A percentile compares a stretch with the other conserved stretches of the same genome.
Evolutionary conservation across 2,797 vertebrate species (phyloP).

Genomic region (Cetoscarus ocellatus): DNA sequence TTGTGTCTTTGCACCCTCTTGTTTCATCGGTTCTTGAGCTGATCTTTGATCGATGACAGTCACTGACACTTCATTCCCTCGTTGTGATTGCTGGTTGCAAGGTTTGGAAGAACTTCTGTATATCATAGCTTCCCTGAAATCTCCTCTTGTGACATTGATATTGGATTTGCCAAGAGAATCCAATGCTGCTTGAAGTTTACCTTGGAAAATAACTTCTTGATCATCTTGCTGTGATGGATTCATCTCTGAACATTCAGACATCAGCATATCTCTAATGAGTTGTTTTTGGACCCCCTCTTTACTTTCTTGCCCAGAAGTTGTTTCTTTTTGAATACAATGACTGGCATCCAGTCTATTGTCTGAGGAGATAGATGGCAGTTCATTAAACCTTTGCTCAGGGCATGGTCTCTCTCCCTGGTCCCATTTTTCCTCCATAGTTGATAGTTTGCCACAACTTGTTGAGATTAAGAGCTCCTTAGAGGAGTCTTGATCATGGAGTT

Average conservation of each 20-base stretch:
- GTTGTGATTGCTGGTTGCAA: conserved; percentile 68
- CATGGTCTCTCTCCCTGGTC: conserved; percentile 34
- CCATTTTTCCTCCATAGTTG: neutral
- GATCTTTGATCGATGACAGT: too few species aligned
- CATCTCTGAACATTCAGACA: conserved; percentile 73
- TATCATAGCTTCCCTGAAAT: conserved; percentile 92
- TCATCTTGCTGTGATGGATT: conserved; percentile 78
- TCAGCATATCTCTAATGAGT: conserved; percentile 68
- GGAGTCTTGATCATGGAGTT: conserved; percentile 49
- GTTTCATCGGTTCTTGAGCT: too few species aligned
- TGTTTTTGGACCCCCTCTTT: conserved; percentile 67
- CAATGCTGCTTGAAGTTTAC: conserved; percentile 85
- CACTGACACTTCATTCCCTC: neutral
- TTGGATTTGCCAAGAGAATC: conserved; percentile 88
- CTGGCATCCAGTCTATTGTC: too few species aligned
- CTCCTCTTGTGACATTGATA: conserved; percentile 88
- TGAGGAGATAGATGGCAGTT: neutral
- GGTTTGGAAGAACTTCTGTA: conserved; percentile 87
- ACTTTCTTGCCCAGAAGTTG: conserved; percentile 65
- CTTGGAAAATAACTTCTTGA: conserved; percentile 84
- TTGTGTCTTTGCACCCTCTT: too few species aligned
- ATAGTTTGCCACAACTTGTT: conserved; percentile 24
- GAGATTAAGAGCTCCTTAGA: conserved; percentile 25
- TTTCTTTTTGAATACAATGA: conserved; percentile 46
- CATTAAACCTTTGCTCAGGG: conserved; percentile 13